Evolutionary conservation across 2,888 invertebrate species (phyloP), one percentile per base, ranked within the genome.

Genomic region (Melikaiella ostensackeni): DNA sequence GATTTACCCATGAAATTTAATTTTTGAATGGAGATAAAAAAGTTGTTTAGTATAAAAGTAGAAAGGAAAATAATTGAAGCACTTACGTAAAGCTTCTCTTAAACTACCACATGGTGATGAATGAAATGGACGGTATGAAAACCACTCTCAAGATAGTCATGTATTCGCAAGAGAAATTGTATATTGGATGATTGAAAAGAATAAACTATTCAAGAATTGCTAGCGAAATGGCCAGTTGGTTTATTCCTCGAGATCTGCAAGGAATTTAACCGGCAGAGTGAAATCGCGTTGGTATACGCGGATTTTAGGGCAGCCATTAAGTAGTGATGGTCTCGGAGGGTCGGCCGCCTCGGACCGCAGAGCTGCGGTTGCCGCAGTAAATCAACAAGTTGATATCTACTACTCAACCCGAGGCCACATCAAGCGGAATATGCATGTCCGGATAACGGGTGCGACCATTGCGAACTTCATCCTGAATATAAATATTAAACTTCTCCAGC

Each of bases 351-450:
- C 83, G 81, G 81, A 87, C 86, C 87, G 81, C 87, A 84, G 80
- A 84, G 80, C 79, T 84, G 86, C 80, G 86, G 87, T 86, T 83
- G 83, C 84, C 83, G 83, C 84, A 86, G 87, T 90, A 90, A 90
- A 90, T 90, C 89, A 89, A 90, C 90, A 90, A 90, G 89, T 89
- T 90, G 90, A 89, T 88, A 88, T 88, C 86, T 84, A 85, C 85
- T 86, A 84, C 82, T 84, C 82, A 77, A 78, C 77, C 74, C 79
- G 78, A 81, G 79, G 80, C 79, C 81, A 70, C 82, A 81, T 81
- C 70, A 70, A 70, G 70, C 70, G 30, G 70, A 70, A 70, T 70
- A 70, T 70, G 70, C 70, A 70, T 70, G 70, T 70, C 50, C 30
- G 70, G n/a, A 70, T 70, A 70, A 70, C 50, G 70, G 70, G 70